Evolutionary conservation across 2,113 vertebrate genomes (phyloP).

Genomic region (Corythornis vintsioides): DNA sequence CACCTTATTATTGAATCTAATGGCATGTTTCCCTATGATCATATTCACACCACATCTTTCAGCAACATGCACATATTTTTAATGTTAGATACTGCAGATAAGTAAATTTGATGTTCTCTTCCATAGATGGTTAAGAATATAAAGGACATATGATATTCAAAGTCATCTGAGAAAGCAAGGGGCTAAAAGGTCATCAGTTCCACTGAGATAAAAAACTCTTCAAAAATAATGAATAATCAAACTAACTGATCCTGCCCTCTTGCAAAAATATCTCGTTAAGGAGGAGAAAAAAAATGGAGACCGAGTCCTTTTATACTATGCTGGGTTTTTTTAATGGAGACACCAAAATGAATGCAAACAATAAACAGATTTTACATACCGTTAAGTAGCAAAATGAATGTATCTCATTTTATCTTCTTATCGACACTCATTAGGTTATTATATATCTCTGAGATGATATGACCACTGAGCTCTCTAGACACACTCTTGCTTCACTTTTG

Average conservation of each 20-base stretch:
- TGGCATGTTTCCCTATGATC: neutral
- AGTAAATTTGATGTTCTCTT: neutral
- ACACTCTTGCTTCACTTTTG: conserved; percentile 15
- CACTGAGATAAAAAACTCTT: neutral
- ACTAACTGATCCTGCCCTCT: neutral
- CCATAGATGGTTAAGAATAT: neutral
- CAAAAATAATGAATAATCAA: neutral
- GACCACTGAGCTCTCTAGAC: conserved; percentile 27
- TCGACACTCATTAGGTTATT: neutral
- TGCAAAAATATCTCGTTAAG: neutral
- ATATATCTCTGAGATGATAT: neutral
- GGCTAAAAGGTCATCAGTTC: neutral
- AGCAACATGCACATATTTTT: neutral
- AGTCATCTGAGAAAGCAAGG: neutral
- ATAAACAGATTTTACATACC: neutral
- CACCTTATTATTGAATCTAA: neutral
- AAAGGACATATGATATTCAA: neutral
- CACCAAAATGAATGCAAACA: neutral
- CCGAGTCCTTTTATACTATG: neutral
- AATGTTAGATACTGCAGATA: neutral
- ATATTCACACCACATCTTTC: neutral
- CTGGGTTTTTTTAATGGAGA: neutral
- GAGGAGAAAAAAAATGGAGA: neutral
- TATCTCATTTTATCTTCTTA: conserved; percentile 21
- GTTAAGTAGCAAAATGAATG: neutral